A percentile compares a stretch with the other conserved stretches of the same genome.
phyloP scores from a whole-genome alignment of 1,140 invertebrate species.

The Trichoplusia ni region DNA sequence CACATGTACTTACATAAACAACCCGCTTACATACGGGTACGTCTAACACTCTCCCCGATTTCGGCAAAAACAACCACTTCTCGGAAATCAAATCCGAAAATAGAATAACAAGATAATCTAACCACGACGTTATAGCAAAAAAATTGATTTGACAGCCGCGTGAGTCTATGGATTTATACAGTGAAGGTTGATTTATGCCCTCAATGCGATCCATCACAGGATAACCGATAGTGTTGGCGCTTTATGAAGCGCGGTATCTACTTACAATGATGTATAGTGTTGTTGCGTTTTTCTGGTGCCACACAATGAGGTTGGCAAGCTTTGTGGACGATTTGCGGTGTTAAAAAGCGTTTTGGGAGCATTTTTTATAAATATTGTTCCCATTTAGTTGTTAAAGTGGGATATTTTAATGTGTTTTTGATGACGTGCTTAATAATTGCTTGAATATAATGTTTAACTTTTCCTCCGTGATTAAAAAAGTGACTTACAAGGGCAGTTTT shows the following conservation, averaged over 20 bases:
- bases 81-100: conserved; percentile 8
- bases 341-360: not conserved
- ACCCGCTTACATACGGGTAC: not conserved
- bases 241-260: conserved; percentile 14
- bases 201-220: conserved; percentile 30
- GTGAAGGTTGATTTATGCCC: conserved; percentile 29
- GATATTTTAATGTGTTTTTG: too few species aligned
- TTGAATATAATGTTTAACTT: too few species aligned
- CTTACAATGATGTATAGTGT: conserved; percentile 18
- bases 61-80: conserved; percentile 12
- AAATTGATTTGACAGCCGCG: conserved; percentile 28
- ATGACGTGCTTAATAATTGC: too few species aligned
- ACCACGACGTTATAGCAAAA: conserved; percentile 21
- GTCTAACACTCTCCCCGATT: not conserved
- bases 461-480: too few species aligned
- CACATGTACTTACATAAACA: not conserved
- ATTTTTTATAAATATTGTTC: not conserved
- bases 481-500: too few species aligned
- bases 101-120: conserved; percentile 28
- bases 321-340: not conserved
- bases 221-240: conserved; percentile 29
- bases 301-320: too few species aligned
- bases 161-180: conserved; percentile 31
- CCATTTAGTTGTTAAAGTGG: too few species aligned
- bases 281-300: conserved; percentile 21